Conservation (phyloP, 1,140 invertebrate genomes). For the Aethina tumida region DNA sequence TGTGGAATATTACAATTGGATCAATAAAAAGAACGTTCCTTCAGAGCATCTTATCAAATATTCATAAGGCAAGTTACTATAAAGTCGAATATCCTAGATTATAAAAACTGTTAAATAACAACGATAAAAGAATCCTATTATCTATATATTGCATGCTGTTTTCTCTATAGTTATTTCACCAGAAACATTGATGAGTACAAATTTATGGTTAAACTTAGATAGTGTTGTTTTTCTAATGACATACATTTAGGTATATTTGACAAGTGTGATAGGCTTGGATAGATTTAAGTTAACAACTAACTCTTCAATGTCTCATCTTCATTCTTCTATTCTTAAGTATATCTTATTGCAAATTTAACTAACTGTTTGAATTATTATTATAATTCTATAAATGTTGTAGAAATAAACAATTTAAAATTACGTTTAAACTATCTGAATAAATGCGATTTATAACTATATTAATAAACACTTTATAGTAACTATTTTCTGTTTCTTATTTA, state of each 20-base stretch:
- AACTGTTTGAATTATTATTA: too few species aligned
- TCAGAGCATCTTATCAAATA: too few species aligned
- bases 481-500: too few species aligned
- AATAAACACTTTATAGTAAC: too few species aligned
- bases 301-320: constrained; percentile 11
- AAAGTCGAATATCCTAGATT: constrained; percentile 5
- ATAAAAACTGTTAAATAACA: constrained; percentile 7
- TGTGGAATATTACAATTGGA: too few species aligned
- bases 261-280: constrained; percentile 13
- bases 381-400: too few species aligned
- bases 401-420: too few species aligned
- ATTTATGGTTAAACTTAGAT: constrained; percentile 19
- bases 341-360: too few species aligned
- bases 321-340: constrained; percentile 13
- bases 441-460: too few species aligned
- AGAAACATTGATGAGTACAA: constrained; percentile 16
- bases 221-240: constrained; percentile 9
- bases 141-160: constrained; percentile 15
- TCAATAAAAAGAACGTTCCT: too few species aligned
- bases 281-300: constrained; percentile 6
- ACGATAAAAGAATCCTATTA: constrained; percentile 7
- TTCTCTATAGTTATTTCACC: constrained; percentile 10
- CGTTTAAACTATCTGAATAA: too few species aligned
- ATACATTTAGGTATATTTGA: constrained; percentile 20
- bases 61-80: constrained; percentile 1